phyloP scores from a whole-genome alignment of 2,113 vertebrate genomes.

The Malurus alboscapulatus region DNA sequence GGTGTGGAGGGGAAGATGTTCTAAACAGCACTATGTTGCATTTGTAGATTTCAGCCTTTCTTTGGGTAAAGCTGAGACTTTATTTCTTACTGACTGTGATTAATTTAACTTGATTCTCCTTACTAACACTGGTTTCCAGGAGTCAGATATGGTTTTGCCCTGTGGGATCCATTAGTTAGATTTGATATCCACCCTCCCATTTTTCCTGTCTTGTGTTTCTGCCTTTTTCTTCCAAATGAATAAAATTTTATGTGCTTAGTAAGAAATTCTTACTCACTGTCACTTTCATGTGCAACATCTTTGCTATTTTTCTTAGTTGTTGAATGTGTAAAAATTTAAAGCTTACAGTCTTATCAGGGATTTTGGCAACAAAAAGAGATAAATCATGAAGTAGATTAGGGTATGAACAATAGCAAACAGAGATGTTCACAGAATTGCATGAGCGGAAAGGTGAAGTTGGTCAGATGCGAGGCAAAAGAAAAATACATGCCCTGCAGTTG shows the following conservation, averaged over 20 bases:
- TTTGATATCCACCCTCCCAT: not conserved
- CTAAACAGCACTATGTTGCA: not conserved
- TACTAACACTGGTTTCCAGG: not conserved
- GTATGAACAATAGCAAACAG: not conserved
- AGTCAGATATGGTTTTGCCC: not conserved
- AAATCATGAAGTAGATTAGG: slow-evolving; percentile 30
- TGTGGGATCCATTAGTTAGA: not conserved
- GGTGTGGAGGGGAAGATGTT: not conserved
- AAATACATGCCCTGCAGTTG: not conserved
- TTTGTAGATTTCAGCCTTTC: not conserved
- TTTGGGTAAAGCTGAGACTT: not conserved
- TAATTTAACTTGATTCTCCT: not conserved
- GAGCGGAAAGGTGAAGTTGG: not conserved
- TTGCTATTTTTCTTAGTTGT: slow-evolving; percentile 45
- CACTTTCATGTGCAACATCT: not conserved
- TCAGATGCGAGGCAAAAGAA: not conserved
- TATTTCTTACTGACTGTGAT: not conserved
- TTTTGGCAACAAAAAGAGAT: slow-evolving; percentile 24
- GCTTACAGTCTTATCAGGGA: not conserved
- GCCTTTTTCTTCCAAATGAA: slow-evolving; percentile 17
- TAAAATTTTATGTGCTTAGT: slow-evolving; percentile 37
- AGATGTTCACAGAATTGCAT: not conserved
- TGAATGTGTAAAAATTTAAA: slow-evolving; percentile 34
- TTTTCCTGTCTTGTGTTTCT: not conserved
- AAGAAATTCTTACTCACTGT: slow-evolving; percentile 12